phyloP scores from a whole-genome alignment of 2,113 vertebrate genomes.

The Lophura nycthemera region DNA sequence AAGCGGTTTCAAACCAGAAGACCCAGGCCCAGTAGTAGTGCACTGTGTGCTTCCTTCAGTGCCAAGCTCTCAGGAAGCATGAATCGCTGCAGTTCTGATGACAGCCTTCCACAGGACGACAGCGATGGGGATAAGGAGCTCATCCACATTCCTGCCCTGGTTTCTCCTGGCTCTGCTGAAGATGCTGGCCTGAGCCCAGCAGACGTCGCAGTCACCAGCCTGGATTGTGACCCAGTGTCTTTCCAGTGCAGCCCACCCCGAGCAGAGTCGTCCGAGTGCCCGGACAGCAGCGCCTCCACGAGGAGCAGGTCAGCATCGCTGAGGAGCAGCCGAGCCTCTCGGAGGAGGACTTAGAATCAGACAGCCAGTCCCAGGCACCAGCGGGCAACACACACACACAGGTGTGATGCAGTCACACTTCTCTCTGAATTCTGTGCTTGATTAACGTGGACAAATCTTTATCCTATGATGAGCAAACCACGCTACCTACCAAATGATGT shows the following conservation, averaged over 20 bases:
- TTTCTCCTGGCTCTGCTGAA: slow-evolving; percentile 85
- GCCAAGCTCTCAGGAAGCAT: slow-evolving; percentile 81
- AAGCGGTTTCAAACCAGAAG: slow-evolving; percentile 86
- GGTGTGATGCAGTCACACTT: no score
- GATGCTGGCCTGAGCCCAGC: slow-evolving; percentile 90
- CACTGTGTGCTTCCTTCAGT: slow-evolving; percentile 84
- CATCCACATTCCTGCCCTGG: slow-evolving; percentile 83
- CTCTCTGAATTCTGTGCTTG: no score
- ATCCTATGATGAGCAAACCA: no score
- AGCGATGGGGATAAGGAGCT: slow-evolving; percentile 79
- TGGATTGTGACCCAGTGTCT: slow-evolving; percentile 95
- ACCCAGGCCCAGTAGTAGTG: slow-evolving; percentile 91
- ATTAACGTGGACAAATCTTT: no score
- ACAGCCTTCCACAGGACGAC: slow-evolving; percentile 78
- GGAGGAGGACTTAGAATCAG: no score
- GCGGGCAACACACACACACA: no score
- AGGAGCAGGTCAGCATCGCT: no score
- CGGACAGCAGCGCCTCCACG: no score
- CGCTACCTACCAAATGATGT: no score
- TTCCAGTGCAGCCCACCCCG: slow-evolving; percentile 89
- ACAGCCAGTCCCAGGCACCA: no score
- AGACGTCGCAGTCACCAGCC: slow-evolving; percentile 85
- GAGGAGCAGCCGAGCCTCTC: no score
- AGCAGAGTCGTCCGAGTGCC: slow-evolving; percentile 70
- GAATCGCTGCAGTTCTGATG: slow-evolving; percentile 85